Evolutionary conservation across 2,888 invertebrate genomes (phyloP).

Genomic region (Synergus umbraculus): DNA sequence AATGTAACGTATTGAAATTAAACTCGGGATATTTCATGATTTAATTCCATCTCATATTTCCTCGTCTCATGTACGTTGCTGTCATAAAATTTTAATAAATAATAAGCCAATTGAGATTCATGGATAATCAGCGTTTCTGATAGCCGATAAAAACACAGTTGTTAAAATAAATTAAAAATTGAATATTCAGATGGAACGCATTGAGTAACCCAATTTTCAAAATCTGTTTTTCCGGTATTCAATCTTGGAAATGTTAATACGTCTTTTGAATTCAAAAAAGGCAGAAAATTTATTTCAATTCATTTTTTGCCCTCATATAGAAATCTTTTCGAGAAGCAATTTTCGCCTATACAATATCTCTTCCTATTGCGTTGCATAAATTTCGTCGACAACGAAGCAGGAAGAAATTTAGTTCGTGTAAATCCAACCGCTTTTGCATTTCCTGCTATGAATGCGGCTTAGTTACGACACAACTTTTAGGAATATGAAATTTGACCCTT

Average conservation of each 20-base stretch:
- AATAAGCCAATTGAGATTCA: too few species aligned
- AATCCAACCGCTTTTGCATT: slow-evolving; percentile 27
- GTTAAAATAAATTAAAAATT: background rate
- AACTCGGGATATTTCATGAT: too few species aligned
- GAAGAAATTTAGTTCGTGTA: slow-evolving; percentile 5
- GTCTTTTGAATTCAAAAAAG: background rate
- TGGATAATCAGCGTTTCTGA: too few species aligned
- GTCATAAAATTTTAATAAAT: too few species aligned
- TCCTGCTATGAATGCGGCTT: background rate
- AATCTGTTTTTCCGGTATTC: too few species aligned
- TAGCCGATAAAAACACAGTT: background rate
- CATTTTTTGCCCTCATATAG: background rate
- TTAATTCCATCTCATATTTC: too few species aligned
- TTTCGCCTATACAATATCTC: slow-evolving; percentile 15
- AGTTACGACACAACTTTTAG: background rate
- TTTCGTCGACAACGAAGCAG: background rate
- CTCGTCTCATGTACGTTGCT: too few species aligned
- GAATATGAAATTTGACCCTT: slow-evolving; percentile 9
- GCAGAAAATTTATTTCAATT: background rate
- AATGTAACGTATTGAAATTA: too few species aligned
- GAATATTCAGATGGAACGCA: background rate
- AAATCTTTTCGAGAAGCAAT: background rate
- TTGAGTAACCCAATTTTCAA: background rate
- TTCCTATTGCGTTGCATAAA: background rate
- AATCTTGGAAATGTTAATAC: background rate